Evolutionary conservation across 2,888 invertebrate species (phyloP), one percentile per base, ranked within the genome.

Genomic region (Zele albiditarsus): DNA sequence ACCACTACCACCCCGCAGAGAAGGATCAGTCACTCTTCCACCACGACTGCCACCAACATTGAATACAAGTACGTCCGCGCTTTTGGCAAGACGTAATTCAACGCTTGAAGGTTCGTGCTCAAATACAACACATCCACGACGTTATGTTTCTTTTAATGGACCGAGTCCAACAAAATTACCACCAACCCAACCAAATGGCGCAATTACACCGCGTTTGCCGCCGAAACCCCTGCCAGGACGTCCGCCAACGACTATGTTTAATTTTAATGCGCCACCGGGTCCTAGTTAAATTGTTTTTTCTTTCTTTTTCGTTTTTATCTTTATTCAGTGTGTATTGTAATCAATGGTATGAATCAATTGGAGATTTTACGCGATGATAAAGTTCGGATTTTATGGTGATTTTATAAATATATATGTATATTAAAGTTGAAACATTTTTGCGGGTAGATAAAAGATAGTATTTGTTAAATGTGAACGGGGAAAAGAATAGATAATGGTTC

Each of bases 1-100:
- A 10, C 94, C 94, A 69, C 90, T 93, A 80, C 94, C 94, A 60
- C 94, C 94, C 14, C 90, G 93, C 81, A 87, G 90, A 60, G 87
- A 87, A 42, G 42, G 84, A 60, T 83, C 86, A n/a, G 82, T 82
- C 27, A 86, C 82, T 31, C 76, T 88, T 74, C 88, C 87, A 33
- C 88, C 88, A 16, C 84, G 88, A 71, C 80, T 88, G 73, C 87
- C 87, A 12, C 77, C 83, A 14, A 84, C 85, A 14, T 78, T 88
- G 49, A 88, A 86, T 78, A 81, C 87, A n/a, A 86, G 84, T 71
- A 86, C 82, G 28, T 89, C 89, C 62, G 85, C 87, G n/a, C 76
- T 89, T n/a, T 81, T 89, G 25, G 85, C 87, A 5, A 85, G 89
- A 70, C 85, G 89, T 58, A 89, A 89, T 80, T 89, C 89, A 6